A percentile compares a stretch with the other conserved stretches of the same genome.
phyloP scores from a whole-genome alignment of 1,140 invertebrate genomes.

The Melitaea cinxia region DNA sequence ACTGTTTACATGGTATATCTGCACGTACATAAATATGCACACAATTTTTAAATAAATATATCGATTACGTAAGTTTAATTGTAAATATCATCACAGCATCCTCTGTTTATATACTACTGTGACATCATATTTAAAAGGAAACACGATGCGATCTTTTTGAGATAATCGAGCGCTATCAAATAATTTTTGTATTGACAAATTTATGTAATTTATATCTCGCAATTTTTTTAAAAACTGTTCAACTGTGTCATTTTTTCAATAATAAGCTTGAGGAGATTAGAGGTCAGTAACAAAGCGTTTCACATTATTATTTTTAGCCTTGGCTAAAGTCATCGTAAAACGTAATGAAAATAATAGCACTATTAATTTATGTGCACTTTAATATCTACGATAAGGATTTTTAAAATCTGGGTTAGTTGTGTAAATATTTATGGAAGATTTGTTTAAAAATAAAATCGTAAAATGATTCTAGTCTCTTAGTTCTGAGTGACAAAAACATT shows the following conservation, averaged over 20 bases:
- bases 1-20: conserved; percentile 11
- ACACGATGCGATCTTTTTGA: neutral
- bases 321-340: neutral
- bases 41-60: neutral
- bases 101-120: neutral
- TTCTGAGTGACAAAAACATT: too few relatives aligned
- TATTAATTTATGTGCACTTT: neutral
- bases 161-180: neutral
- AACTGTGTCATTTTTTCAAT: conserved; percentile 12
- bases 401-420: too few relatives aligned
- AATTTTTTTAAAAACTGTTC: conserved; percentile 1
- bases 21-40: neutral
- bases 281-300: conserved; percentile 11
- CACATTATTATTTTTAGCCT: neutral
- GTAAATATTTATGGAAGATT: too few relatives aligned
- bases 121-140: conserved; percentile 14
- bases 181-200: neutral
- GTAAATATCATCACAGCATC: conserved; percentile 9
- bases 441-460: too few relatives aligned
- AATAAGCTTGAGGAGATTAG: conserved; percentile 16
- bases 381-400: too few relatives aligned
- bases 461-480: too few relatives aligned
- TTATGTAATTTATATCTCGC: neutral
- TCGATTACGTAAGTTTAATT: neutral
- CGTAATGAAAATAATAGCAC: neutral